Evolutionary conservation across 2,113 vertebrate species (phyloP).

Genomic region (Anoplopoma fimbria): DNA sequence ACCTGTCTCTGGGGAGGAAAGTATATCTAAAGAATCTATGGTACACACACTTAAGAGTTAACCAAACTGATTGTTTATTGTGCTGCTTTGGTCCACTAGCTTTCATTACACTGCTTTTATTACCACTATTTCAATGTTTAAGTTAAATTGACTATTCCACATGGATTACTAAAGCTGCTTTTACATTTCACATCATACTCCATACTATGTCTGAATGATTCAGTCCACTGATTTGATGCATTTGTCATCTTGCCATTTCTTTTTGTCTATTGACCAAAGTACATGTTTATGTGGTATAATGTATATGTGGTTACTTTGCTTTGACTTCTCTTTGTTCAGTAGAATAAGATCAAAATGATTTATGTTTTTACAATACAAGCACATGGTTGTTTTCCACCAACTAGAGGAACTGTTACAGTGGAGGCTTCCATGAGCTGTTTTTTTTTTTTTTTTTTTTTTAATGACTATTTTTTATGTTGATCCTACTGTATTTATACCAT

Average conservation of each 20-base stretch:
- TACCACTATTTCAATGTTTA: conserved; percentile 25
- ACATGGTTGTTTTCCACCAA: conserved; percentile 19
- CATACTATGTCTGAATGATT: not conserved
- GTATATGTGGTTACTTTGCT: conserved; percentile 49
- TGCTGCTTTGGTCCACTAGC: conserved; percentile 48
- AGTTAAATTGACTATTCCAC: conserved; percentile 18
- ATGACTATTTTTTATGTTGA: conserved; percentile 26
- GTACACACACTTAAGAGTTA: conserved; percentile 51
- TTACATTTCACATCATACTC: not conserved
- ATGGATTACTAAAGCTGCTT: conserved; percentile 46
- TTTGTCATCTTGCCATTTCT: conserved; percentile 17
- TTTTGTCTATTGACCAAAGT: conserved; percentile 64
- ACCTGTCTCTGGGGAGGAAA: conserved; percentile 29
- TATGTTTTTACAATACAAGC: conserved; percentile 14
- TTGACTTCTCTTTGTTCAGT: conserved; percentile 27
- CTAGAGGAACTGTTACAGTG: conserved; percentile 27
- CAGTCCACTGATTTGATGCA: conserved; percentile 9
- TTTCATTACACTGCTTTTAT: conserved; percentile 49
- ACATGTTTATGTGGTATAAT: conserved; percentile 31
- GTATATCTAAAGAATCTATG: conserved; percentile 22
- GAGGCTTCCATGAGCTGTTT: conserved; percentile 16
- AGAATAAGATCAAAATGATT: conserved; percentile 2
- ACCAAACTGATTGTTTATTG: conserved; percentile 10
- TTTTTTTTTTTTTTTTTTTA: not conserved
- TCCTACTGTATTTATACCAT: conserved; percentile 67